Evolutionary conservation across 2,113 vertebrate genomes (phyloP).

Genomic region (Gambusia affinis): DNA sequence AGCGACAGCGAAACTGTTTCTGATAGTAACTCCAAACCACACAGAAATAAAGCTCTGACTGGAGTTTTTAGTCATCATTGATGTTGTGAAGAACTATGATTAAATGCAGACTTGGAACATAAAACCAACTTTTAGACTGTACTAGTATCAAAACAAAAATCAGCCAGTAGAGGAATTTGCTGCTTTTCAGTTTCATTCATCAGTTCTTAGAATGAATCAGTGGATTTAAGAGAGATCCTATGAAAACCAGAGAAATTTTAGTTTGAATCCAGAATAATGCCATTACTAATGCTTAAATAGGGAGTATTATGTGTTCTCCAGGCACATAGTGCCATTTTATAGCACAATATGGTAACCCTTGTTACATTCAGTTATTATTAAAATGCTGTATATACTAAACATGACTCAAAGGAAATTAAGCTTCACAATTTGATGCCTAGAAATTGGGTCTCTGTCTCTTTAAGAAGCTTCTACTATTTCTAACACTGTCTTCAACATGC

Average conservation of each 20-base stretch:
- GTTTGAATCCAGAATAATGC: not conserved
- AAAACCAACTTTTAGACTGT: conserved; percentile 12
- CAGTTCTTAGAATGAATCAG: not conserved
- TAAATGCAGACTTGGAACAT: conserved; percentile 3
- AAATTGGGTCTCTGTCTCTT: no score
- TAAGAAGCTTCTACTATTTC: no score
- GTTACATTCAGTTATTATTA: no score
- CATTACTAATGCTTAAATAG: not conserved
- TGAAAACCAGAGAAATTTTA: not conserved
- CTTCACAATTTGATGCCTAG: no score
- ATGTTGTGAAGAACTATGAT: conserved; percentile 3
- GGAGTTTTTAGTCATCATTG: conserved; percentile 5
- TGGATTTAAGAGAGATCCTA: not conserved
- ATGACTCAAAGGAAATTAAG: no score
- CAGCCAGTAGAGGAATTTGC: conserved; percentile 4
- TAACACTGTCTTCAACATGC: no score
- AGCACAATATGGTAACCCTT: no score
- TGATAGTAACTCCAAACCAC: conserved; percentile 1
- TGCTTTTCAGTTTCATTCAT: conserved; percentile 1
- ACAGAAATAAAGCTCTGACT: conserved; percentile 2
- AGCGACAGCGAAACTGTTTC: conserved; percentile 13
- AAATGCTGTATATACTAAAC: no score
- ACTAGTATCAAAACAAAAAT: not conserved
- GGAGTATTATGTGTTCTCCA: no score
- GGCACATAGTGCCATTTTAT: no score